Base-by-base conservation (phyloP, 2,888 invertebrate genomes). In the Cataglyphis livida region DNA sequence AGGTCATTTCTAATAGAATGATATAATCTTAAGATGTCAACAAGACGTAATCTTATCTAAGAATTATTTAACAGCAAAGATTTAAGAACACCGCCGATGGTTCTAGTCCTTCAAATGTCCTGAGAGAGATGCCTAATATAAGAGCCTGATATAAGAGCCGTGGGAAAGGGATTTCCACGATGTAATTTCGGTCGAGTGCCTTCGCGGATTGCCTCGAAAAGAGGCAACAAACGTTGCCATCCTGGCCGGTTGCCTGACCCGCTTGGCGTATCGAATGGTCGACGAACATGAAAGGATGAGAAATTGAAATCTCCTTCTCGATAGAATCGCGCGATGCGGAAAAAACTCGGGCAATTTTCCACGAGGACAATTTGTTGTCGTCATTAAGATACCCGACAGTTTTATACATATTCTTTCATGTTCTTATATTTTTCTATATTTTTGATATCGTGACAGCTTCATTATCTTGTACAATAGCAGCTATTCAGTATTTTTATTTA, bases 221-320 rank as follows among this genome's bases (percentile, higher is more conserved):
- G 18, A 61, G 54, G 73, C 65, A 82, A 85, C 83, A 74, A 51
- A 59, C 73, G 38, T 51, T 79, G 74, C 51, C 57, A 65, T 74
- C 62, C 81, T 89, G 89, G 89, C 88, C 21, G 66, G 73, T 82
- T 89, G 89, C 89, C 88, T 89, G 89, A 89, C 87, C 84, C 51
- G 88, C 78, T 89, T 89, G 51, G 75, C 82, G 66, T 83, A 87
- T 87, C 89, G 84, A 89, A 89, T 89, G 68, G 84, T 64, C 64
- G 64, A 75, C 44, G 68, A 83, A 38, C 81, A 79, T 87, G 85
- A 89, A 89, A 85, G 88, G 85, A 89, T 87, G 88, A 90, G 81
- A 85, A 87, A 88, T 90, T 87, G 85, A 87, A 89, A 88, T 88
- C 86, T 84, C 84, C 61, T 35, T 74, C 21, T 35, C 41, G 32